Base-by-base conservation (phyloP, 2,113 vertebrate species). In the Speoplatyrhinus poulsoni region DNA sequence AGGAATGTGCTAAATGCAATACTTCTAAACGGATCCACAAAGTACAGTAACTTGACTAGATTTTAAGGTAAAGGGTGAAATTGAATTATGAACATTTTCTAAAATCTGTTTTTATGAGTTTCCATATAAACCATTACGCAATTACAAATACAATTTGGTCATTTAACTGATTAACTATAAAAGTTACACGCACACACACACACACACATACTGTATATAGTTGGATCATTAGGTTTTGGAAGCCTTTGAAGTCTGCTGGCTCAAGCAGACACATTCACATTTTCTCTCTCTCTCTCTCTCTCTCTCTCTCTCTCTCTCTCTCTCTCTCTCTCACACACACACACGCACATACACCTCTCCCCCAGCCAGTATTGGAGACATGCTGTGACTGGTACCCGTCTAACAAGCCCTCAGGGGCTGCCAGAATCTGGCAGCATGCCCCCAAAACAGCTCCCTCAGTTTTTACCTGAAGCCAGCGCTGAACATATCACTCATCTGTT, bases 211-310 rank as follows among this genome's bases (percentile, higher is more conserved):
- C 62, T 41, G 36, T 8, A 41, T 5, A 41, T 41, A 56, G 59
- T 70, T 36, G 12, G 59, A 79, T 82, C 72, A 75, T 36, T 77
- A 70, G 60, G 10, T 72, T 78, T 65, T 54, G 46, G 65, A 65
- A 79, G 32, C 59, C 75, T 87, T 88, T 85, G 69, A 78, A 77
- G 75, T 85, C 77, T 76, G 72, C 13, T 81, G 50, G 65, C 64
- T 66, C 63, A 69, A 16, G 77, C 74, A 33, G 60, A 46, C 15
- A 46, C 50, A 73, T 56, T 6, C 62, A 70, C 71, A 69, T 32
- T 26, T 9, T 26, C n/a, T n/a, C 15, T n/a, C 15, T 15, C 16
- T 7, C 17, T 11, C 16, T 46, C 12, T 46, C 36, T n/a, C 41
- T 46, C 36, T 58, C n/a, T n/a, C n/a, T n/a, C n/a, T n/a, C n/a